Evolutionary conservation across 1,140 invertebrate genomes (phyloP), one percentile per base, ranked within the genome.

Genomic region (Drosophila guanche): DNA sequence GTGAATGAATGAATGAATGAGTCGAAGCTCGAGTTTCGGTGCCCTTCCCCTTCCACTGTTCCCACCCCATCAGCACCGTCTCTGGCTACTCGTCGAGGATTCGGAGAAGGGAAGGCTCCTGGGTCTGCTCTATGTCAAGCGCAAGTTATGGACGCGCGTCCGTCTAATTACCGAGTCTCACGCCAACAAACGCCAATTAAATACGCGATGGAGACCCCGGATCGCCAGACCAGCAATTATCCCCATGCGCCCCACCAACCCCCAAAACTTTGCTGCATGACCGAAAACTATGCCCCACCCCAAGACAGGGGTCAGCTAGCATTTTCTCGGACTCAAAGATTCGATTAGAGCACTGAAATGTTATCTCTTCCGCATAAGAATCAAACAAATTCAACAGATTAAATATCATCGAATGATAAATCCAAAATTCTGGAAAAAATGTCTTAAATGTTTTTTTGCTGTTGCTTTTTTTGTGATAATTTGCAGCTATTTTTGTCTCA

Each of bases 1-100:
- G 63, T 75, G 42, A 61, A 63, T 57, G 67, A 29, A 29, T 29
- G 42, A 68, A 65, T 57, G 68, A 73, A 56, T 54, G 45, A 43
- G 62, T 66, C 25, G 55, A 48, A 67, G 62, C 53, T 60, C 16
- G 41, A 62, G 47, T 56, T 63, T 23, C 47, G 50, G 20, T 37
- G 14, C 29, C 27, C 45, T 23, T 41, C 37, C 40, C 27, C 23
- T 41, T 14, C n/a, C n/a, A n/a, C n/a, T n/a, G n/a, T n/a, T n/a
- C 27, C 33, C 29, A 14, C 7, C 52, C 37, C n/a, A n/a, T 60
- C 27, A 3, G 10, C 4, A 20, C 22, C 4, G 20, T 4, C 45
- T 47, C 10, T 41, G 40, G 10, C 4, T 7, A 7, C 40, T 12
- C 1, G 40, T 41, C 3, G 14, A 43, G 14, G 16, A 33, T 51